phyloP scores from a whole-genome alignment of 2,888 invertebrate genomes.

The Hemicrepidius hirtus region DNA sequence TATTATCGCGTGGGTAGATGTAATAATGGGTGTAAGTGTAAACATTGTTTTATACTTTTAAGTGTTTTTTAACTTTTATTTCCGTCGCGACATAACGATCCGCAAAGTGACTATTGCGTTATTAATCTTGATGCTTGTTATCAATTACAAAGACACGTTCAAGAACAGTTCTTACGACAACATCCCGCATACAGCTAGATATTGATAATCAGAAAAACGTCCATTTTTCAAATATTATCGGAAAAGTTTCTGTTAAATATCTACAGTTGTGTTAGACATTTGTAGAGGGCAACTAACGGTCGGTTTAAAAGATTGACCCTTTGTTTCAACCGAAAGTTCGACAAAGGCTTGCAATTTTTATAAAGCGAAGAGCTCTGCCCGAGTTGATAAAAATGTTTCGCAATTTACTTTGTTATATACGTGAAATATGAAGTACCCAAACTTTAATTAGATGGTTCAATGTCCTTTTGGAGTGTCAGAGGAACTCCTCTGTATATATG shows the following conservation, averaged over 20 bases:
- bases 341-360: constrained; percentile 7
- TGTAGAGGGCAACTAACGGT: not conserved
- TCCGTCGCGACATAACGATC: not conserved
- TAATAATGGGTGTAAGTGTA: constrained; percentile 27
- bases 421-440: constrained; percentile 49
- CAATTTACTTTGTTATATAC: constrained; percentile 18
- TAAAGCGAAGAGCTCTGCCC: not conserved
- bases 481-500: constrained; percentile 58
- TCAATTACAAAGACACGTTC: not conserved
- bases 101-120: constrained; percentile 1
- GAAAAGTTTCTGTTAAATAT: too few species aligned
- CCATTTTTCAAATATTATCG: too few species aligned
- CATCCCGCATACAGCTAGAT: not conserved
- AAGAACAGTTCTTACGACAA: not conserved
- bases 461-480: constrained; percentile 54
- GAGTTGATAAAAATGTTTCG: constrained; percentile 15
- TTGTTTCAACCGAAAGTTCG: not conserved
- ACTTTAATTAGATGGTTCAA: constrained; percentile 55
- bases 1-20: constrained; percentile 28
- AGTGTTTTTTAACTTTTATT: constrained; percentile 21
- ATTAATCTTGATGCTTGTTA: constrained; percentile 18
- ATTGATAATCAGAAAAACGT: not conserved
- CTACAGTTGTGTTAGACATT: not conserved
- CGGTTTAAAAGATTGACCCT: not conserved
- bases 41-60: constrained; percentile 20